A percentile compares a stretch with the other conserved stretches of the same genome.
Conservation (phyloP, 1,140 invertebrate genomes). For the Nasonia longicornis region DNA sequence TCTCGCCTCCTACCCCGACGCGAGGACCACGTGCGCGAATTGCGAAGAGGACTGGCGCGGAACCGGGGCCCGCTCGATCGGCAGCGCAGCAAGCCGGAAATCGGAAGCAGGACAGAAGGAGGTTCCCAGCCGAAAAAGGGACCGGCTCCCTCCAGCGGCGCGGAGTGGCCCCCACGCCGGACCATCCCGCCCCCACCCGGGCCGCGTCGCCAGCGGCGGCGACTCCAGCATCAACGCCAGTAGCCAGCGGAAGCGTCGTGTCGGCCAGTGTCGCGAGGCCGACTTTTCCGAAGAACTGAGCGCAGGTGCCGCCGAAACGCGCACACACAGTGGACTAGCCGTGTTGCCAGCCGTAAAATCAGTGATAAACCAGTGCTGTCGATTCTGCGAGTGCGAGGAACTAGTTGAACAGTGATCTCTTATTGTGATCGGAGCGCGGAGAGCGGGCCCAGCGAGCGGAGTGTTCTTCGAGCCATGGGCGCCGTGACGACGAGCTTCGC, state of each 20-base stretch:
- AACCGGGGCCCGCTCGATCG: background rate
- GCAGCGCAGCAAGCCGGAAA: background rate
- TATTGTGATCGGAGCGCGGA: background rate
- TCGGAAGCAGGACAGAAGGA: background rate
- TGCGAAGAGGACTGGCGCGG: background rate
- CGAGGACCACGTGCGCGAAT: conserved; percentile 24
- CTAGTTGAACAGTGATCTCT: conserved; percentile 1
- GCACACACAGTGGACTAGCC: no score
- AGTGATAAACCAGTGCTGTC: background rate
- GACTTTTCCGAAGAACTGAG: background rate
- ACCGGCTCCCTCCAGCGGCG: background rate
- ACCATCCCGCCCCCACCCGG: conserved; percentile 8
- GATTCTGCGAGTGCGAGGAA: background rate
- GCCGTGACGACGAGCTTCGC: background rate
- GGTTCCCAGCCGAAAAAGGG: no score
- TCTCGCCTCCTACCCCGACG: background rate
- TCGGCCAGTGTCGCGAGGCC: background rate
- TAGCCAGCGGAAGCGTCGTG: background rate
- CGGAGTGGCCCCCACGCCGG: no score
- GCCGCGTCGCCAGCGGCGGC: background rate
- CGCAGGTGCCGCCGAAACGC: background rate
- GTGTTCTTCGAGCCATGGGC: conserved; percentile 1
- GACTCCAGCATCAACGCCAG: background rate
- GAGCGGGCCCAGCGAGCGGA: background rate
- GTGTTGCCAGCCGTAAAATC: background rate